Percentiles rank a stretch among this genome's conserved stretches.
These are phyloP conservation scores for Odocoileus hemionus DNA, from an alignment of 2,113 vertebrate species.

Conservation along the genomic window DNA sequence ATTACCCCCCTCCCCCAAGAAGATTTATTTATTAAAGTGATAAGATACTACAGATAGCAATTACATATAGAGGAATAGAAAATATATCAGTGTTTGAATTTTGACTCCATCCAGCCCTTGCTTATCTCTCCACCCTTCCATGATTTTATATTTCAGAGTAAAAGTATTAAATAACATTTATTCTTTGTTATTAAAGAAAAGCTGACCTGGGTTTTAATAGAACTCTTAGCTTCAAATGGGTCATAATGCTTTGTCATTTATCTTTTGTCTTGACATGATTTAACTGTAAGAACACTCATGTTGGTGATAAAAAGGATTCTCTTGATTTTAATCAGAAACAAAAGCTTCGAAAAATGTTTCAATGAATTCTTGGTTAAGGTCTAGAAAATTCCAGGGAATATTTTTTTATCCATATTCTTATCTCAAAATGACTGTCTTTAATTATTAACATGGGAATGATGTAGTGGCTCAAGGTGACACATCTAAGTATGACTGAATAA, in stretches of 20 bases:
- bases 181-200: slow-evolving; percentile 20
- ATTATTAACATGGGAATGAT: slow-evolving; percentile 12
- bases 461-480: neutral
- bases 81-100: neutral
- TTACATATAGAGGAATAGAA: neutral
- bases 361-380: slow-evolving; percentile 8
- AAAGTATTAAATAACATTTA: neutral
- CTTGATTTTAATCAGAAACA: slow-evolving; percentile 41
- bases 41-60: neutral
- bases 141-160: slow-evolving; percentile 16
- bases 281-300: neutral
- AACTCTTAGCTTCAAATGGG: neutral
- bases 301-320: neutral
- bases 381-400: slow-evolving; percentile 27
- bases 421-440: neutral
- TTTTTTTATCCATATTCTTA: slow-evolving; percentile 28
- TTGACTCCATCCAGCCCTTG: neutral
- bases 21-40: slow-evolving; percentile 18
- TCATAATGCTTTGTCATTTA: neutral
- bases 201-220: neutral
- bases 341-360: slow-evolving; percentile 4
- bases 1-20: neutral
- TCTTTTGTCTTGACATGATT: neutral
- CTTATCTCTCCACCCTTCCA: neutral
- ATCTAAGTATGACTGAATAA: neutral